These are phyloP conservation scores for Alouatta palliata DNA, from an alignment of 2,113 vertebrate species.

Conservation along the genomic window DNA sequence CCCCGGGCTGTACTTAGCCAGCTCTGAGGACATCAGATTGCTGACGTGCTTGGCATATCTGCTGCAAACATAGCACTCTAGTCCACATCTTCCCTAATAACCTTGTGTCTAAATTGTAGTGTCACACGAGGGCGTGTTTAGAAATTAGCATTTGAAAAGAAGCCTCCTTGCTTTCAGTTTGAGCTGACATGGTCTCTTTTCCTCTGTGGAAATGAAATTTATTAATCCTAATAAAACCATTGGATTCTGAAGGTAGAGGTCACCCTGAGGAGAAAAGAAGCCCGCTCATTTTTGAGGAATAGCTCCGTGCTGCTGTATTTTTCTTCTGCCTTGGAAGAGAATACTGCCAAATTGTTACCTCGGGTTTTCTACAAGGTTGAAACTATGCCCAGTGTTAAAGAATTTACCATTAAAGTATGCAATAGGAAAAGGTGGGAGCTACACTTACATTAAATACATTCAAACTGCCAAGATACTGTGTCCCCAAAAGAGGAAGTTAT, in stretches of 20 bases:
- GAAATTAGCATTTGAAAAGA: slow-evolving; percentile 89
- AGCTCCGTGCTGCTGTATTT: slow-evolving; percentile 56
- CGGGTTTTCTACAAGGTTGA: slow-evolving; percentile 45
- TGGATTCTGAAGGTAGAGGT: slow-evolving; percentile 87
- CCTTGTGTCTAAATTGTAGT: slow-evolving; percentile 83
- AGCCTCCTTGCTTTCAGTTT: slow-evolving; percentile 84
- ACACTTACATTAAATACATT: background rate
- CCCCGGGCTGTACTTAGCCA: background rate
- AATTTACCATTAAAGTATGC: background rate
- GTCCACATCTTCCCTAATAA: slow-evolving; percentile 79
- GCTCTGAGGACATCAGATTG: slow-evolving; percentile 14
- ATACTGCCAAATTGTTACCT: slow-evolving; percentile 54
- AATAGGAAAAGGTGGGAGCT: background rate
- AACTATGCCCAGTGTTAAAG: background rate
- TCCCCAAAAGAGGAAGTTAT: background rate
- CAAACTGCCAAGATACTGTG: background rate
- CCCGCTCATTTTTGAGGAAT: slow-evolving; percentile 75
- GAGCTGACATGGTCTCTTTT: slow-evolving; percentile 87
- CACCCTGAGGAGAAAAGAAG: slow-evolving; percentile 80
- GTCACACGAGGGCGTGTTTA: slow-evolving; percentile 85
- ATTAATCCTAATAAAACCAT: slow-evolving; percentile 89
- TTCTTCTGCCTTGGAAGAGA: slow-evolving; percentile 64
- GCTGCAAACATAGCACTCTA: slow-evolving; percentile 40
- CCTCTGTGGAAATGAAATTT: slow-evolving; percentile 89
- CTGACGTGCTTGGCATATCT: slow-evolving; percentile 57